Evolutionary conservation across 2,888 invertebrate genomes (phyloP).

Genomic region (Lamellibrachia columna): DNA sequence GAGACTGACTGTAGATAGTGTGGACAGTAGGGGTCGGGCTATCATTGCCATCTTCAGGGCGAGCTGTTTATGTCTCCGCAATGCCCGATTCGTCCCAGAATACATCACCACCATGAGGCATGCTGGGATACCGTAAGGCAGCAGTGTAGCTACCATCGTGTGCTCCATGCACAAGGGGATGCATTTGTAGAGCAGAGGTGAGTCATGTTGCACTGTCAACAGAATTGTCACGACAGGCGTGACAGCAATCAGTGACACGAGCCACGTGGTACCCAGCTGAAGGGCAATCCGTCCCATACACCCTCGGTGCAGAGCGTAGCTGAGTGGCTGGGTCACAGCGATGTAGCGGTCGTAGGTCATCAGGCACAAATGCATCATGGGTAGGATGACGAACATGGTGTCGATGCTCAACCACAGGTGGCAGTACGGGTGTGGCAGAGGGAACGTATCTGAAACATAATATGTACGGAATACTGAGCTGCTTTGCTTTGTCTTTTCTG

Average conservation of each 20-base stretch:
- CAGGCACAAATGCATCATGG: constrained; percentile 41
- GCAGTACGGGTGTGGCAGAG: constrained; percentile 28
- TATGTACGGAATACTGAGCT: no score
- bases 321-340: constrained; percentile 40
- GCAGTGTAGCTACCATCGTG: background rate
- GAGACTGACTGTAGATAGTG: background rate
- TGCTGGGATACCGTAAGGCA: background rate
- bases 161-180: background rate
- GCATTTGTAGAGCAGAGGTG: background rate
- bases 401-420: constrained; percentile 38
- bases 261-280: constrained; percentile 5
- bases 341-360: constrained; percentile 38
- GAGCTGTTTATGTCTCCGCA: background rate
- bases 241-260: background rate
- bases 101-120: background rate
- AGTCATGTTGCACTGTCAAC: background rate
- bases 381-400: constrained; percentile 38
- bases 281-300: background rate
- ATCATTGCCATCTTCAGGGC: background rate
- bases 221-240: background rate
- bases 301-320: constrained; percentile 33
- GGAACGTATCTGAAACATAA: constrained; percentile 22
- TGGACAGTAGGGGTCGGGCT: background rate
- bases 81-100: background rate
- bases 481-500: no score